Evolutionary conservation across 2,113 vertebrate genomes (phyloP).

Genomic region (Tupaia chinensis): DNA sequence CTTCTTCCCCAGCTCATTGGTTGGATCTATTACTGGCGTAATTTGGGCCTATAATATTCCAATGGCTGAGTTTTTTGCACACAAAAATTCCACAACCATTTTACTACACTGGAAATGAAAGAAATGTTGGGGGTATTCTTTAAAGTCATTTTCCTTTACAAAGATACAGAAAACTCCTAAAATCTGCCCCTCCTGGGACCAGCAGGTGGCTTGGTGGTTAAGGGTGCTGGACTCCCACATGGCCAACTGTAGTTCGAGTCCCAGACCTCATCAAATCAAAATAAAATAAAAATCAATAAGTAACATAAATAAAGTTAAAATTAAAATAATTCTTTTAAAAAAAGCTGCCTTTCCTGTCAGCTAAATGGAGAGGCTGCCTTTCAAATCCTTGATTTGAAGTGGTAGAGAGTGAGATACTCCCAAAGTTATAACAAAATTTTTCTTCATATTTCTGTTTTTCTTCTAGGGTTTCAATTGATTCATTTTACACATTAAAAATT

Average conservation of each 20-base stretch:
- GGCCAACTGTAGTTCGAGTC: too few relatives aligned
- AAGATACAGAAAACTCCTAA: background rate
- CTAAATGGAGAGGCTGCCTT: background rate
- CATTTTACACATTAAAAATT: background rate
- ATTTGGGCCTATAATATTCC: background rate
- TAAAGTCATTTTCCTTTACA: background rate
- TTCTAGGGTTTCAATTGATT: background rate
- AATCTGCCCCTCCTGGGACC: background rate
- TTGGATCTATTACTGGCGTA: background rate
- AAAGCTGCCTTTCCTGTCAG: background rate
- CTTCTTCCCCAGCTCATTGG: background rate
- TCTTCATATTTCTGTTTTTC: background rate
- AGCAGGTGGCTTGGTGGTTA: too few relatives aligned
- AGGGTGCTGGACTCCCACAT: too few relatives aligned
- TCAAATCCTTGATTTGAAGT: background rate
- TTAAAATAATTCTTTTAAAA: too few relatives aligned
- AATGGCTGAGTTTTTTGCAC: background rate
- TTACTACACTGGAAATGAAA: background rate
- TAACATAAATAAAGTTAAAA: too few relatives aligned
- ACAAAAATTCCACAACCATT: background rate
- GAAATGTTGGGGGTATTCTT: background rate
- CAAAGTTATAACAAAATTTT: background rate
- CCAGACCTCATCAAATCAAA: too few relatives aligned
- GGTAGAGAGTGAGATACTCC: background rate
- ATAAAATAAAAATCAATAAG: too few relatives aligned